Evolutionary conservation across 2,888 invertebrate species (phyloP).

Genomic region (Sphinx pinastri): DNA sequence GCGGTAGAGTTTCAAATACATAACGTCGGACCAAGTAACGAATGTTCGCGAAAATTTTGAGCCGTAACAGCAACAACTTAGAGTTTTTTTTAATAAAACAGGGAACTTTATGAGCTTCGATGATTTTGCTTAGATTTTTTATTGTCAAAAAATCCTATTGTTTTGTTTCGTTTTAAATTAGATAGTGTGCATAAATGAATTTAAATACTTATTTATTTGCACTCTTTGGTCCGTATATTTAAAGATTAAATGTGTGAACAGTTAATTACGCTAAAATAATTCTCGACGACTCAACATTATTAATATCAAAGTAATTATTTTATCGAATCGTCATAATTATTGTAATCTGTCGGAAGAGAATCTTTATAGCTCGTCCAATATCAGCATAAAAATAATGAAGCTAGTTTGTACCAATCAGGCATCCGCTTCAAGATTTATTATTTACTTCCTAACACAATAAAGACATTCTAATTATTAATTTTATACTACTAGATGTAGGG

Average conservation of each 20-base stretch:
- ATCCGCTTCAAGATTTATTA: slow-evolving; percentile 5
- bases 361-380: neutral
- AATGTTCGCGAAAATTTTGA: neutral
- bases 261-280: too few relatives aligned
- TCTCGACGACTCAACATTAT: neutral
- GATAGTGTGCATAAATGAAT: too few relatives aligned
- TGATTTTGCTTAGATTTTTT: too few relatives aligned
- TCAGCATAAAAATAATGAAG: neutral
- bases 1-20: neutral
- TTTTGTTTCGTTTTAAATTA: too few relatives aligned
- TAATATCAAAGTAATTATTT: neutral
- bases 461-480: slow-evolving; percentile 36
- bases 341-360: neutral
- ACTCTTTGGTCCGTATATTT: too few relatives aligned
- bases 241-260: too few relatives aligned
- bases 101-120: too few relatives aligned
- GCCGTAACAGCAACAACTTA: too few relatives aligned
- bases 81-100: too few relatives aligned
- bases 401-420: slow-evolving; percentile 4
- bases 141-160: too few relatives aligned
- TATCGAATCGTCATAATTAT: slow-evolving; percentile 1
- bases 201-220: too few relatives aligned
- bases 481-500: slow-evolving; percentile 36
- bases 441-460: slow-evolving; percentile 27
- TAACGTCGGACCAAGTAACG: neutral